Evolutionary conservation across 2,797 vertebrate species (phyloP), one percentile per base, ranked within the genome.

Genomic region (Carcharodon carcharias): DNA sequence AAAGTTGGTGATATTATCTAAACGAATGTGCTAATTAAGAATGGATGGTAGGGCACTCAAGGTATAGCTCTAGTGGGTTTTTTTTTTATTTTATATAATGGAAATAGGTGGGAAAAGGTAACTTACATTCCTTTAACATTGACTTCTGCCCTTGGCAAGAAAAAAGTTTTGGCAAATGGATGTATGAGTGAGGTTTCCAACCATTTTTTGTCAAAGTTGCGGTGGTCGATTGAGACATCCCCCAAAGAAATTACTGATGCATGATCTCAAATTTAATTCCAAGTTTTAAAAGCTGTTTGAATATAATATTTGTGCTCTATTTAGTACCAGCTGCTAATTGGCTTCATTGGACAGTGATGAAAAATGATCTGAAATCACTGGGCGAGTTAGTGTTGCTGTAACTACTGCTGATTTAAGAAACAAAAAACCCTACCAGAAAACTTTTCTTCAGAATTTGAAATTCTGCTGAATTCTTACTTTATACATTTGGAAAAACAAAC

Each of bases 401-500:
- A 73, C 65, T 16, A 56, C 45, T 69, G 31, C 28, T 95, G 35
- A 50, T 58, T 77, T 56, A 95, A 77, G 69, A 95, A 95, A 73
- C 63, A 67, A 95, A 95, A 95, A 54, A 54, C 69, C 69, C 94
- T 56, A 2, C 31, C 21, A 77, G 69, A 77, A 71, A 35, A 67
- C 21, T 5, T 23, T 95, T 56, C 50, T 77, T 95, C 94, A 73
- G 94, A 95, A 95, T 77, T 71, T 95, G 50, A 95, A 71, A 56
- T 95, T 95, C 69, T 95, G 94, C 94, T 95, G 94, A 95, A 73
- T 73, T 73, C 14, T 77, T n/a, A 7, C 58, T 95, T 95, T 77
- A 77, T 56, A 21, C 35, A 28, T 28, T 56, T 73, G 94, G 94
- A 95, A 95, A 95, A 95, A 77, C 94, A 95, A 95, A 77, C 94